Evolutionary conservation across 2,113 vertebrate species (phyloP).

Genomic region (Parus major): DNA sequence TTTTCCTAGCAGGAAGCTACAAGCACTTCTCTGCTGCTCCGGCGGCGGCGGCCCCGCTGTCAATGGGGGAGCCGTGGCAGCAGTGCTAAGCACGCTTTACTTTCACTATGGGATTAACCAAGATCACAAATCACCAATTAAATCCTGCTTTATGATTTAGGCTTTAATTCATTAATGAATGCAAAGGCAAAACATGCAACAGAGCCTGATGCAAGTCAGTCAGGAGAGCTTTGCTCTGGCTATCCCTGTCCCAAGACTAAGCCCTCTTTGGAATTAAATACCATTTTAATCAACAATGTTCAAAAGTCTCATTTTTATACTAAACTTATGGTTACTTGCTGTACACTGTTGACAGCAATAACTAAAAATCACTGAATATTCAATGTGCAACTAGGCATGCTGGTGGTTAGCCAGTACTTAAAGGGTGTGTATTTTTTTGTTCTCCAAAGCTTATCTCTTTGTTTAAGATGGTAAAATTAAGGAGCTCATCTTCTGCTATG

Average conservation of each 20-base stretch:
- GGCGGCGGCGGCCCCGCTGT: fast-evolving
- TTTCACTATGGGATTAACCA: conserved; percentile 36
- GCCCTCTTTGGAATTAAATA: background rate
- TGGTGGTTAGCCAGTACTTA: background rate
- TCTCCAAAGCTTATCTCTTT: background rate
- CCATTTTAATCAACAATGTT: background rate
- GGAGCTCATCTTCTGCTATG: background rate
- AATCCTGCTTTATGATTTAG: background rate
- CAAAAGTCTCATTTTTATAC: background rate
- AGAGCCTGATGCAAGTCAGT: background rate
- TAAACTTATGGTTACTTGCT: background rate
- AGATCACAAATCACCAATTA: conserved; percentile 49
- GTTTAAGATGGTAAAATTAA: background rate
- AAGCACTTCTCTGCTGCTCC: background rate
- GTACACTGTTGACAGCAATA: background rate
- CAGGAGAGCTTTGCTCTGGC: background rate
- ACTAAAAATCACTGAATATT: background rate
- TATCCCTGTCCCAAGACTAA: background rate
- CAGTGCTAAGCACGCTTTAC: background rate
- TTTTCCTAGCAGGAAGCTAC: conserved; percentile 40
- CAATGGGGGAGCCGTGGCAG: background rate
- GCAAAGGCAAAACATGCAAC: background rate
- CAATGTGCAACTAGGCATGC: too few species aligned
- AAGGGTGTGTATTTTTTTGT: background rate
- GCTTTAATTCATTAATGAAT: background rate